Base-by-base conservation (phyloP, 2,888 invertebrate genomes). In the Andrena chrysosceles region DNA sequence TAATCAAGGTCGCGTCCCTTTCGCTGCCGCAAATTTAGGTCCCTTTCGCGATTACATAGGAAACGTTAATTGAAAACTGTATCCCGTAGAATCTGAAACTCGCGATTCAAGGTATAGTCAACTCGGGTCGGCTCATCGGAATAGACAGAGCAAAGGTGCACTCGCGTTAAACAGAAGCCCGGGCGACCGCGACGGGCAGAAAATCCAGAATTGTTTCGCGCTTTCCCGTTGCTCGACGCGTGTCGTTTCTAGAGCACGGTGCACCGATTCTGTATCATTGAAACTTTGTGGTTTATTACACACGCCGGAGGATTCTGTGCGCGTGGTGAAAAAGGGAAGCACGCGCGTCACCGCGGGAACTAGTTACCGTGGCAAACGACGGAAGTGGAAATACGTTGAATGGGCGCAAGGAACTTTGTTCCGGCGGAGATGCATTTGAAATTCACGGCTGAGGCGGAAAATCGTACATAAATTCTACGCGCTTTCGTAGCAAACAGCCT, bases 251-350 rank as follows among this genome's bases (percentile, higher is more conserved):
- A 49, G 48, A 56, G 33, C 68, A 35, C 75, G 49, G 20, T 70
- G 60, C 71, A 52, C 60, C 71, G 54, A 35, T 80, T 56, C 70
- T 31, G 49, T 62, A 54, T 54, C 66, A 71, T 80, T 78, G 66
- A 71, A 78, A 80, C 66, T 71, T 16, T 42, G 42, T 52, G 33
- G 31, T 70, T 80, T 78, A 80, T 80, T 71, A 77, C 70, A 49
- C 66, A 26, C 70, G 33, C 80, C 67, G 60, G 52, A 66, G 52
- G 78, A 77, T 77, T 70, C 78, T 6, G 20, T 1, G 23, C 64
- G 63, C 13, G n/a, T 23, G 42, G 49, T 49, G 70, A 70, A 59
- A 64, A 78, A 70, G 35, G 49, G 66, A 64, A 60, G 42, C 54
- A 48, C 62, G 59, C 69, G 62, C 31, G 69, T 75, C 78, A 56